Percentiles rank a stretch among this genome's conserved stretches.
These are phyloP conservation scores for Agriopis leucophaearia DNA, from an alignment of 2,888 invertebrate species.

Conservation along the genomic window DNA sequence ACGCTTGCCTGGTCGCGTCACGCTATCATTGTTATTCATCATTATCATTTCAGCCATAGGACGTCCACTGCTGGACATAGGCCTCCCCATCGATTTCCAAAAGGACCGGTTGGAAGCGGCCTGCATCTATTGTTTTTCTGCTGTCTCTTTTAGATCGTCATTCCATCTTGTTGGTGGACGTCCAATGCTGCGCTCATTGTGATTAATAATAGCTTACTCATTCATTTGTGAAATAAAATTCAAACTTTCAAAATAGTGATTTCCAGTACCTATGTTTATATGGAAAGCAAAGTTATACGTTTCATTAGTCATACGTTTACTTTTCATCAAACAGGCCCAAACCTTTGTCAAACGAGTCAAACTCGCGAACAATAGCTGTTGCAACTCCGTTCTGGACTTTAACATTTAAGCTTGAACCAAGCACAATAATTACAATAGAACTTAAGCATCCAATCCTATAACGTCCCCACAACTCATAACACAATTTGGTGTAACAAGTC, in stretches of 20 bases:
- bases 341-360: constrained; percentile 10
- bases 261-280: not conserved
- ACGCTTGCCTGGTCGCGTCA: no score
- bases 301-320: not conserved
- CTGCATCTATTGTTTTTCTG: no score
- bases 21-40: no score
- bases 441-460: constrained; percentile 42
- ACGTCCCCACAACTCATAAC: constrained; percentile 47
- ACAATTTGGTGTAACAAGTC: constrained; percentile 51
- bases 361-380: constrained; percentile 11
- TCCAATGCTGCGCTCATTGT: no score
- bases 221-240: not conserved
- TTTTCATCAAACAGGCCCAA: not conserved
- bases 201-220: no score
- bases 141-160: no score
- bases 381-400: constrained; percentile 27
- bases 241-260: not conserved
- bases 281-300: not conserved
- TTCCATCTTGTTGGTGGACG: no score
- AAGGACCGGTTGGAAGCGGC: no score
- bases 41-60: no score
- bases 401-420: constrained; percentile 29
- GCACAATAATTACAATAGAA: constrained; percentile 46
- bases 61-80: no score
- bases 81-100: no score